Conservation (phyloP, 2,797 vertebrate species). For the Lepidocolaptes lacrymiger region DNA sequence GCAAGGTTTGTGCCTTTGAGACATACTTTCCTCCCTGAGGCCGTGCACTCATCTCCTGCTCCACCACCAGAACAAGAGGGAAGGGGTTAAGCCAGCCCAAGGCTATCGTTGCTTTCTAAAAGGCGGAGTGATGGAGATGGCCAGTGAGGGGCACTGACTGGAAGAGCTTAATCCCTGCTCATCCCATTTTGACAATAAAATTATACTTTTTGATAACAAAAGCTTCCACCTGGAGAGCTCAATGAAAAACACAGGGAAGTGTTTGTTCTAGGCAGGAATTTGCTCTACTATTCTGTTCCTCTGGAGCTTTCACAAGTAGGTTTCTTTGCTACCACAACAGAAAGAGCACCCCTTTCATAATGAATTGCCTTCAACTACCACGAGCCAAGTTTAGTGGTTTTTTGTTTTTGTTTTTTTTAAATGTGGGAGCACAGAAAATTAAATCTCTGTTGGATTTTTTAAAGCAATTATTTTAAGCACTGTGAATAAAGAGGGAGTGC, state of each 20-base stretch:
- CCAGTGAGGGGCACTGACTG: not conserved
- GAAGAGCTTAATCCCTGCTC: not conserved
- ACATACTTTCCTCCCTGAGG: not conserved
- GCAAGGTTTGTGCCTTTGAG: not conserved
- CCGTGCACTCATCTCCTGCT: not conserved
- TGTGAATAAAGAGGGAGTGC: slow-evolving; percentile 65
- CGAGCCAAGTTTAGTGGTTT: not conserved
- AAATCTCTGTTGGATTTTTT: slow-evolving; percentile 50
- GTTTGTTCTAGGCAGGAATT: slow-evolving; percentile 31
- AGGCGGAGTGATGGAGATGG: not conserved
- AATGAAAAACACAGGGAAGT: not conserved
- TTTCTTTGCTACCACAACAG: slow-evolving; percentile 59
- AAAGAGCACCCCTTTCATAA: slow-evolving; percentile 56
- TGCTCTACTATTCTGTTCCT: slow-evolving; percentile 10
- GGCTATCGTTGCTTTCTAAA: not conserved
- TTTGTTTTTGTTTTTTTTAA: not conserved
- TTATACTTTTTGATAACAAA: not conserved
- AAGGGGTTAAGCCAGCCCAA: not conserved
- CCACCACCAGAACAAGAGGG: not conserved
- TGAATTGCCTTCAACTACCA: slow-evolving; percentile 49
- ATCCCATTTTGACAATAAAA: slow-evolving; percentile 22
- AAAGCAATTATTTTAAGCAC: slow-evolving; percentile 70
- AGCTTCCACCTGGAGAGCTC: not conserved
- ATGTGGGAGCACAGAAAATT: slow-evolving; percentile 53
- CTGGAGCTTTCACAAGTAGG: slow-evolving; percentile 29